A percentile compares a stretch with the other conserved stretches of the same genome.
Evolutionary conservation across 2,113 vertebrate species (phyloP).

Genomic region (Jaculus jaculus): DNA sequence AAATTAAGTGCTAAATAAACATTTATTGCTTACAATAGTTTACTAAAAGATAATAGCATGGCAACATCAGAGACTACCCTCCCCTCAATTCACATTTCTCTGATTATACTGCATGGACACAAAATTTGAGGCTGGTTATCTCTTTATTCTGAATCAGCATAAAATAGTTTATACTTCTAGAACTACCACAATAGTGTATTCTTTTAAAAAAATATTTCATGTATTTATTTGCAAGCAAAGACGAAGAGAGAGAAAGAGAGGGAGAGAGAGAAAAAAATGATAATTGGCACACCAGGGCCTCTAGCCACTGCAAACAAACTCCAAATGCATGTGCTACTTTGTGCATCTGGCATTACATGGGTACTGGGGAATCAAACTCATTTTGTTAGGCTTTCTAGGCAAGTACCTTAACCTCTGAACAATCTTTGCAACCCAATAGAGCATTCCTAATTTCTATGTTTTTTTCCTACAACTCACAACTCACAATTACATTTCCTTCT

Average conservation of each 20-base stretch:
- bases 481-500: constrained; percentile 25
- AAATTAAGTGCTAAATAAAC: constrained; percentile 42
- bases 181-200: constrained; percentile 5
- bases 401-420: no score
- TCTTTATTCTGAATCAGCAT: not conserved
- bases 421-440: no score
- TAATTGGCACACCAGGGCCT: no score
- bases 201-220: not conserved
- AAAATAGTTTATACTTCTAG: constrained; percentile 43
- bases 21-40: not conserved
- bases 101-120: not conserved
- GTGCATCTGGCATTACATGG: no score
- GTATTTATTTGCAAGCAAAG: no score
- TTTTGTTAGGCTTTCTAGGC: no score
- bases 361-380: no score
- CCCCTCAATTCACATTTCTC: constrained; percentile 8
- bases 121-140: not conserved
- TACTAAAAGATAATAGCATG: constrained; percentile 43
- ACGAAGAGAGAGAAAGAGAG: no score
- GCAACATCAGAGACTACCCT: constrained; percentile 4
- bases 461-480: not conserved
- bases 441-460: not conserved
- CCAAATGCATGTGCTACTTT: no score
- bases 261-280: no score
- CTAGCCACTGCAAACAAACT: no score